Evolutionary conservation across 2,888 invertebrate species (phyloP), one percentile per base, ranked within the genome.

Genomic region (Caradrina clavipalpis): DNA sequence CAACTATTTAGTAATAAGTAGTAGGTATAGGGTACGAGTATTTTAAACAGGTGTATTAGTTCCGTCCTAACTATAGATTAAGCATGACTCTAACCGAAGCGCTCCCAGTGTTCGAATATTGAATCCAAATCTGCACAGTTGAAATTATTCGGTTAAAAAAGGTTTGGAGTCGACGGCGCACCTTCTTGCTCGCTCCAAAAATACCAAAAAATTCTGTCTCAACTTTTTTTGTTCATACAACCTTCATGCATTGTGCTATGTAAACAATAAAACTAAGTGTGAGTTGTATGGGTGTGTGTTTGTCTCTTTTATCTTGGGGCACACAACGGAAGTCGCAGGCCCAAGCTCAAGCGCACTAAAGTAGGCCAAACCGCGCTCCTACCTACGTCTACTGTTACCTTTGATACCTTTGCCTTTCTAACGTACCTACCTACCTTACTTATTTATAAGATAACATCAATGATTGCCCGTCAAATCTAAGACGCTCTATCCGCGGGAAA

Each of bases 371-470:
- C 88, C 89, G 82, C 87, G 88, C 80, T 73, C 68, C 77, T 84
- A 85, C 88, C 76, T 84, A 78, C 82, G 78, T 87, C 87, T 91
- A 92, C 90, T 90, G 91, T 93, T 90, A 89, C 92, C 89, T 88
- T 86, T 90, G 88, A 89, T 89, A 90, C 92, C 89, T 88, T 89
- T 87, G 87, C 91, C 92, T 93, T 93, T 93, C 92, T 91, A 93
- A 82, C 83, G 66, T 71, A 72, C 70, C 42, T 69, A 78, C 78
- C 68, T 82, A 78, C 78, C 68, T 82, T 72, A 61, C 66, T 78
- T 78, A 82, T 83, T 83, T 82, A 81, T 63, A 75, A 82, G 84
- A 85, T 85, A 85, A 78, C 59, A 85, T 85, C 84, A 76, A 54
- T 78, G 81, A 83, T 84, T 81, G 71, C 61, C 39, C 58, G 59